Conservation (phyloP, 2,888 invertebrate genomes). For the Diachrysia chrysitis region DNA sequence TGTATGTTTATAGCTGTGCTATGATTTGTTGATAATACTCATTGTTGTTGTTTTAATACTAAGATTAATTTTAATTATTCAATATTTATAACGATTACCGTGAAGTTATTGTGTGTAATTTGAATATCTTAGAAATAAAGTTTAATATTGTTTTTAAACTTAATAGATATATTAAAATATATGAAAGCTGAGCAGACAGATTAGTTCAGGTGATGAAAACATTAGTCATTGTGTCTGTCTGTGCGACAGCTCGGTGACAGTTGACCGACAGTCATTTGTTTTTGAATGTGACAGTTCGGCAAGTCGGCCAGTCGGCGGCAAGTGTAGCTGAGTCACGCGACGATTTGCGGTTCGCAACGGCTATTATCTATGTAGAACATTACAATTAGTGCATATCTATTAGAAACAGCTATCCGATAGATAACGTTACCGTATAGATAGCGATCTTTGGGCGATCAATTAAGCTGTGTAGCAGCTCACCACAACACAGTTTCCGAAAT, state of each 20-base stretch:
- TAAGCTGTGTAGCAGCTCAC: conserved; percentile 76
- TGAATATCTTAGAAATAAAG: conserved; percentile 28
- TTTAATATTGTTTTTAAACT: conserved; percentile 18
- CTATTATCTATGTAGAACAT: conserved; percentile 55
- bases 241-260: conserved; percentile 10
- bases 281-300: conserved; percentile 9
- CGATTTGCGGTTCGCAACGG: conserved; percentile 53
- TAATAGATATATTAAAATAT: background rate
- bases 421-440: conserved; percentile 65
- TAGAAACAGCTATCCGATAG: conserved; percentile 63
- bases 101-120: conserved; percentile 21
- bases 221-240: conserved; percentile 11
- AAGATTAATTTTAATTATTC: conserved; percentile 48
- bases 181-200: background rate
- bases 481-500: conserved; percentile 79
- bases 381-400: conserved; percentile 70
- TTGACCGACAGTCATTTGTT: conserved; percentile 10
- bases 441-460: conserved; percentile 73
- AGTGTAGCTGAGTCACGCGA: conserved; percentile 38
- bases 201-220: background rate
- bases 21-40: conserved; percentile 52
- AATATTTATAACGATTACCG: conserved; percentile 35
- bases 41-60: conserved; percentile 44
- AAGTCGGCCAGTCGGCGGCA: conserved; percentile 27
- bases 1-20: conserved; percentile 40